phyloP scores from a whole-genome alignment of 2,888 invertebrate genomes.

The Drosophila nigritarsus region DNA sequence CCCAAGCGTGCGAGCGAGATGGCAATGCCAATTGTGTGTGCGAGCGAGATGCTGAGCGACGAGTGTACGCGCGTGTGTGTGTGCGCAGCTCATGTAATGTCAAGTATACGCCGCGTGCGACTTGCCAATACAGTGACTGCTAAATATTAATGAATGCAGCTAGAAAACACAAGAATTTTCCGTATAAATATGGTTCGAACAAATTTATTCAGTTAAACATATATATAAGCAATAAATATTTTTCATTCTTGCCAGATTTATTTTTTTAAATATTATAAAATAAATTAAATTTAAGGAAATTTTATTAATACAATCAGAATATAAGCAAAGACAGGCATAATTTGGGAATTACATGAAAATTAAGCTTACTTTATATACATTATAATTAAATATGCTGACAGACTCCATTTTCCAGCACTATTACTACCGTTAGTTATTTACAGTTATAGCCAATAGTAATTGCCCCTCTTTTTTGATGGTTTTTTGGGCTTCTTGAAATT shows the following conservation, averaged over 20 bases:
- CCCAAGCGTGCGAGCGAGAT: conserved; percentile 22
- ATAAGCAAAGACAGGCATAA: not conserved
- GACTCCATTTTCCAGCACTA: not conserved
- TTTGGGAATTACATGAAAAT: not conserved
- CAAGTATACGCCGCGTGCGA: conserved; percentile 65
- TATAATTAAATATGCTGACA: not conserved
- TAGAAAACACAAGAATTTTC: not conserved
- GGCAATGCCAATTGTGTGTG: conserved; percentile 22
- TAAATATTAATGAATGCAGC: not conserved
- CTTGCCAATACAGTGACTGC: conserved; percentile 46
- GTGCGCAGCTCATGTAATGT: conserved; percentile 58
- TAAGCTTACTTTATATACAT: not conserved
- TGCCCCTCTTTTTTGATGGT: too few relatives aligned
- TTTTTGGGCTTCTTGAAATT: not conserved
- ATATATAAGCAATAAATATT: not conserved
- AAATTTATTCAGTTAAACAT: not conserved
- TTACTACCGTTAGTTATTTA: not conserved
- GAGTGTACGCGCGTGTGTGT: conserved; percentile 9
- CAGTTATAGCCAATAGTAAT: not conserved
- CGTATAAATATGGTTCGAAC: not conserved
- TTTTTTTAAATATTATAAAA: not conserved
- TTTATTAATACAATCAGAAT: not conserved
- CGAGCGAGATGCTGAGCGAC: conserved; percentile 21
- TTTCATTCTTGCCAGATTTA: not conserved
- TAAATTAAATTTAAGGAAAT: not conserved